phyloP scores from a whole-genome alignment of 2,113 vertebrate species.

The Cygnus buccinator region DNA sequence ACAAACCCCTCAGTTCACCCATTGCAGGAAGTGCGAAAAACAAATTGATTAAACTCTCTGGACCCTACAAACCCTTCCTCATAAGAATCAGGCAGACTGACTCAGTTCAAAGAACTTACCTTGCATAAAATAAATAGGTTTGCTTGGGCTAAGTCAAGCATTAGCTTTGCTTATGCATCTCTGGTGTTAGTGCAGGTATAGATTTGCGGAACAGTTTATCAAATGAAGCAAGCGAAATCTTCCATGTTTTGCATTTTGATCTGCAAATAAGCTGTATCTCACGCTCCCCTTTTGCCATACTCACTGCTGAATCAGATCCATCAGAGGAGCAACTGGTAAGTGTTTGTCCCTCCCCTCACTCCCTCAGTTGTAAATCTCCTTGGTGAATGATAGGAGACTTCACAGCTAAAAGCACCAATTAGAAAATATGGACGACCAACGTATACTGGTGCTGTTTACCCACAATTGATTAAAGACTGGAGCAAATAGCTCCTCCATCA shows the following conservation, averaged over 20 bases:
- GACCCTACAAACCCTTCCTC: background rate
- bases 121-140: rapidly evolving
- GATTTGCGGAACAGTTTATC: background rate
- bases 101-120: background rate
- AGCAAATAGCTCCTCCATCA: slow-evolving; percentile 17
- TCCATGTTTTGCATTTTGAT: background rate
- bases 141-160: background rate
- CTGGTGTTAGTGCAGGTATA: background rate
- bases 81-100: too few relatives aligned
- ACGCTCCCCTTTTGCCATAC: rapidly evolving
- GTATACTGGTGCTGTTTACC: background rate
- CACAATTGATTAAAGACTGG: background rate
- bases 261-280: background rate
- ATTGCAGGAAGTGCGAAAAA: rapidly evolving
- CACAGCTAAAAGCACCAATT: background rate
- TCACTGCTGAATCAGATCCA: background rate
- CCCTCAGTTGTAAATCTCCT: background rate
- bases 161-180: background rate
- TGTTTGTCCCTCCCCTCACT: background rate
- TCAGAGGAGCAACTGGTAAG: background rate
- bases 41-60: background rate
- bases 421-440: slow-evolving; percentile 8
- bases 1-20: background rate
- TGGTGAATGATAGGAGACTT: background rate
- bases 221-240: rapidly evolving